phyloP scores from a whole-genome alignment of 2,113 vertebrate species.

The Megaleporinus macrocephalus region DNA sequence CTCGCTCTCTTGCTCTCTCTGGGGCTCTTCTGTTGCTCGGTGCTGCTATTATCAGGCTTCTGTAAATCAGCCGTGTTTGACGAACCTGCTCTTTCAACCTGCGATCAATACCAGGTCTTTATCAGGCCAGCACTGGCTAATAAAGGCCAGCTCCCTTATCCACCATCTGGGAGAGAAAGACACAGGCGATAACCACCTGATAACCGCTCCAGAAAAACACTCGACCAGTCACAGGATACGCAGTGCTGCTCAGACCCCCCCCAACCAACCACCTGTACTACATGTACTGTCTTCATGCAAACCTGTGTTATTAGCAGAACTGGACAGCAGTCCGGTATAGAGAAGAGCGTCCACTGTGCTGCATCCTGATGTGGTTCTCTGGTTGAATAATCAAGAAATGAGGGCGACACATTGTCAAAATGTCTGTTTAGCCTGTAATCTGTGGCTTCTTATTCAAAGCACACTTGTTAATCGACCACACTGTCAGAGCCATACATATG shows the following conservation, averaged over 20 bases:
- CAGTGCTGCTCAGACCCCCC: slow-evolving; percentile 44
- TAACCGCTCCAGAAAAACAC: slow-evolving; percentile 71
- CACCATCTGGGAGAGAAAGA: slow-evolving; percentile 74
- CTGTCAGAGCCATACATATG: too few species aligned
- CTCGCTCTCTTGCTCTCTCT: slow-evolving; percentile 20
- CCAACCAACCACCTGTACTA: slow-evolving; percentile 32
- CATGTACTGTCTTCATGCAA: background rate
- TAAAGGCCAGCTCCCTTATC: slow-evolving; percentile 82
- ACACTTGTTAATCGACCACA: too few species aligned
- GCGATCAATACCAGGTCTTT: slow-evolving; percentile 83
- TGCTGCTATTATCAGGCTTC: slow-evolving; percentile 77
- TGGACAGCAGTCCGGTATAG: background rate
- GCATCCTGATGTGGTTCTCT: too few species aligned
- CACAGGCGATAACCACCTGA: slow-evolving; percentile 69
- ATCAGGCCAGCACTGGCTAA: slow-evolving; percentile 80
- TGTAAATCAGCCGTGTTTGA: slow-evolving; percentile 84
- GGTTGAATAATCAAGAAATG: too few species aligned
- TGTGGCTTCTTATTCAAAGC: too few species aligned
- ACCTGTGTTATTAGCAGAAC: background rate
- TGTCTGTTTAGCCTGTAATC: too few species aligned
- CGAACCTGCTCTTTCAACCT: slow-evolving; percentile 84
- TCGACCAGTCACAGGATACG: slow-evolving; percentile 59
- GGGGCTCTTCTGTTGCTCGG: slow-evolving; percentile 75
- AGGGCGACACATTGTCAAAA: too few species aligned
- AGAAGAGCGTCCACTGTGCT: background rate